A percentile compares a stretch with the other conserved stretches of the same genome.
These are phyloP conservation scores for Rhea pennata DNA, from an alignment of 2,113 vertebrate genomes.

Conservation along the genomic window DNA sequence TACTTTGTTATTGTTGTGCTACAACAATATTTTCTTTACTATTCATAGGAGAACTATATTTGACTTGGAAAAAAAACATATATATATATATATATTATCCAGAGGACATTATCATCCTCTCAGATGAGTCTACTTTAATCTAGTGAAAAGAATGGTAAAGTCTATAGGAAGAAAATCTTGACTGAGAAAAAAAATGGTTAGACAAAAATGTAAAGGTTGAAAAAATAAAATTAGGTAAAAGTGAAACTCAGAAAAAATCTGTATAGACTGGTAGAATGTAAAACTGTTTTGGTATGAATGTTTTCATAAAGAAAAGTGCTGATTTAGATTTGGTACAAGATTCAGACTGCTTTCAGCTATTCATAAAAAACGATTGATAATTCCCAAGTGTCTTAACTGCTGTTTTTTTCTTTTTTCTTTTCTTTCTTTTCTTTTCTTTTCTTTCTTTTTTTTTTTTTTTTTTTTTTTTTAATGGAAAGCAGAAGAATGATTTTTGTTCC, in stretches of 20 bases:
- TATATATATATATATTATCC: neutral
- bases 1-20: neutral
- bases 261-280: neutral
- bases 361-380: neutral
- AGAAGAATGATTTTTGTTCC: neutral
- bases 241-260: neutral
- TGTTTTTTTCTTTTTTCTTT: neutral
- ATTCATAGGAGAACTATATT: neutral
- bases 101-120: neutral
- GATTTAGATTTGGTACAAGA: neutral
- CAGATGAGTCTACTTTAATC: neutral
- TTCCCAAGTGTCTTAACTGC: neutral
- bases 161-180: neutral
- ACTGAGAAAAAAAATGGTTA: neutral
- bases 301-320: neutral
- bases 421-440: neutral
- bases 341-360: neutral
- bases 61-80: neutral
- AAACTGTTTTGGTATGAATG: neutral
- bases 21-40: neutral
- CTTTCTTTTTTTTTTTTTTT: neutral
- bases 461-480: neutral
- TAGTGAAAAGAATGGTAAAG: neutral
- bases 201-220: fast-evolving
- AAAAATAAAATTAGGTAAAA: neutral